phyloP scores from a whole-genome alignment of 1,140 invertebrate species.

The Drosophila insularis region DNA sequence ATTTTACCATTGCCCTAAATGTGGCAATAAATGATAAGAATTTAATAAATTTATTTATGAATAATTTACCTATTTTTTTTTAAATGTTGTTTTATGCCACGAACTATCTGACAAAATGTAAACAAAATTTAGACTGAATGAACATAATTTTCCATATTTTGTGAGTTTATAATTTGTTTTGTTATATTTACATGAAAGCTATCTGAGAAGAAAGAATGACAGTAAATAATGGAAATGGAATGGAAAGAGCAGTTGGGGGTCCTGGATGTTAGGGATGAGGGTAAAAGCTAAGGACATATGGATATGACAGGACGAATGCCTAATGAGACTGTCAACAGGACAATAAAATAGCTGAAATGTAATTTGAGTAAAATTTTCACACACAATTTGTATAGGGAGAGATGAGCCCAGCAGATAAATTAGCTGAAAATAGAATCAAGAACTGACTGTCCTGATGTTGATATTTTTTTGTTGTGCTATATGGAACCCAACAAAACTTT shows the following conservation, averaged over 20 bases:
- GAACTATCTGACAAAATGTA: not conserved
- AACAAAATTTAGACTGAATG: not conserved
- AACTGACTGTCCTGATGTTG: too few relatives aligned
- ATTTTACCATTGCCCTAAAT: not conserved
- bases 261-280: not conserved
- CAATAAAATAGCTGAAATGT: slow-evolving; percentile 6
- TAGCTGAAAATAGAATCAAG: not conserved
- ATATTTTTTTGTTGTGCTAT: too few relatives aligned
- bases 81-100: not conserved
- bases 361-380: slow-evolving; percentile 10
- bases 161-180: slow-evolving; percentile 10
- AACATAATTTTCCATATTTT: slow-evolving; percentile 6
- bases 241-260: not conserved
- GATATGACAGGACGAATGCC: slow-evolving; percentile 1
- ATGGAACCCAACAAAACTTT: too few relatives aligned
- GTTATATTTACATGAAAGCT: slow-evolving; percentile 5
- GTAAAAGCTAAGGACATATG: not conserved
- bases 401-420: not conserved
- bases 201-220: not conserved
- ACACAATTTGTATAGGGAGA: slow-evolving; percentile 2
- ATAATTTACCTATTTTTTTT: not conserved
- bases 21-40: too few relatives aligned
- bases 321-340: slow-evolving; percentile 8
- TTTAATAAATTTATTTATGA: not conserved
- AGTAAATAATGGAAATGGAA: slow-evolving; percentile 3